Evolutionary conservation across 2,113 vertebrate species (phyloP).

Genomic region (Vidua macroura): DNA sequence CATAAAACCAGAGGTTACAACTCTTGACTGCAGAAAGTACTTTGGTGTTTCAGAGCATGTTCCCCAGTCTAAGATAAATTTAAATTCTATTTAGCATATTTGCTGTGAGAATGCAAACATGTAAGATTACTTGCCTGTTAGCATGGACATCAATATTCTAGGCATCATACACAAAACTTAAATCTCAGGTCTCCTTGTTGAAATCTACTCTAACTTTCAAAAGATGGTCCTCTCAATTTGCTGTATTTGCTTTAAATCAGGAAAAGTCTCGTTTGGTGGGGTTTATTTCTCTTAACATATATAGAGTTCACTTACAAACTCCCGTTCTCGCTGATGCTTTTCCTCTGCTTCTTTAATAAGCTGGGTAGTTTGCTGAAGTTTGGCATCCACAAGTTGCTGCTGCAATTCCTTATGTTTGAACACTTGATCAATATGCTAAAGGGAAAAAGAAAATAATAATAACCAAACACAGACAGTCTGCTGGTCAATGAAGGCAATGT

Average conservation of each 20-base stretch:
- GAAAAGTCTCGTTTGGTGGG: background rate
- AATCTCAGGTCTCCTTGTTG: background rate
- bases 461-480: background rate
- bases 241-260: background rate
- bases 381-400: slow-evolving; percentile 95
- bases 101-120: background rate
- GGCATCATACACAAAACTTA: background rate
- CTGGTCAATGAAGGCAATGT: background rate
- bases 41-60: background rate
- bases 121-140: background rate
- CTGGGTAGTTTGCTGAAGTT: slow-evolving; percentile 94
- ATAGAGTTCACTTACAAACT: slow-evolving; percentile 84
- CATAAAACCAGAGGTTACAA: background rate
- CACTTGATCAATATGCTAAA: slow-evolving; percentile 95
- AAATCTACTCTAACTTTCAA: background rate
- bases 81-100: background rate
- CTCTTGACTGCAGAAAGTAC: background rate
- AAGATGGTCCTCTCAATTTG: background rate
- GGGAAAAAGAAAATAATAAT: background rate
- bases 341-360: slow-evolving; percentile 96
- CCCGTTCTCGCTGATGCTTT: slow-evolving; percentile 92
- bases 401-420: slow-evolving; percentile 98
- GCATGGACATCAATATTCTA: background rate
- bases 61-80: background rate
- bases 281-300: background rate